A percentile compares a stretch with the other conserved stretches of the same genome.
These are phyloP conservation scores for Misgurnus anguillicaudatus DNA, from an alignment of 2,113 vertebrate species.

Conservation along the genomic window DNA sequence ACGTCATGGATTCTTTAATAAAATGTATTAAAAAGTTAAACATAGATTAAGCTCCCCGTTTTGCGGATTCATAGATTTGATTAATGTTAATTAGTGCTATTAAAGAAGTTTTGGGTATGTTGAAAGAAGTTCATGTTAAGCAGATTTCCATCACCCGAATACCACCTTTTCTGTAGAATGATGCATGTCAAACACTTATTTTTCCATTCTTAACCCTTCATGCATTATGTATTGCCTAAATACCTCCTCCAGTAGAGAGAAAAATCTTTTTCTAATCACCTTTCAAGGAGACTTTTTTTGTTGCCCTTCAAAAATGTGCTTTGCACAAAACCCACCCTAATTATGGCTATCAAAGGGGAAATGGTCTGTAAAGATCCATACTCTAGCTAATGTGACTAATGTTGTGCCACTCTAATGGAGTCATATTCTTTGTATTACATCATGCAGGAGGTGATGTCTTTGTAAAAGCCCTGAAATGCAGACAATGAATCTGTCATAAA, in stretches of 20 bases:
- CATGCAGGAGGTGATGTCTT: slow-evolving; percentile 2
- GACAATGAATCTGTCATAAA: neutral
- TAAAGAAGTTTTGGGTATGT: too few relatives aligned
- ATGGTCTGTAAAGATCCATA: slow-evolving; percentile 47
- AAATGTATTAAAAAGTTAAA: too few relatives aligned
- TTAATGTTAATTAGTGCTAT: too few relatives aligned
- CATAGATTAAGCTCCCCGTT: too few relatives aligned
- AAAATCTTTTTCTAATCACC: slow-evolving; percentile 38
- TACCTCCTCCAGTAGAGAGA: slow-evolving; percentile 35
- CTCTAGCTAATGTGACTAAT: slow-evolving; percentile 44
- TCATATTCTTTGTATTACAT: slow-evolving; percentile 33
- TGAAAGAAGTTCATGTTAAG: too few relatives aligned
- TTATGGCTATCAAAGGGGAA: slow-evolving; percentile 41
- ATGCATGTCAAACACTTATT: neutral
- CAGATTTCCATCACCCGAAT: too few relatives aligned
- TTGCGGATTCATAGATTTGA: too few relatives aligned
- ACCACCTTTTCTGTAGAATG: too few relatives aligned
- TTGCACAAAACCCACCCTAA: slow-evolving; percentile 34
- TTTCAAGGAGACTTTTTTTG: slow-evolving; percentile 33
- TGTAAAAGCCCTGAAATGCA: neutral
- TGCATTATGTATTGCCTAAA: slow-evolving; percentile 49
- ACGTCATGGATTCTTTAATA: too few relatives aligned
- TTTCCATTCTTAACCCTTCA: slow-evolving; percentile 29
- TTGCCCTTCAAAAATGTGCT: slow-evolving; percentile 40
- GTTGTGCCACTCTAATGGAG: slow-evolving; percentile 30